phyloP scores from a whole-genome alignment of 2,113 vertebrate species.

The Sterna hirundo region DNA sequence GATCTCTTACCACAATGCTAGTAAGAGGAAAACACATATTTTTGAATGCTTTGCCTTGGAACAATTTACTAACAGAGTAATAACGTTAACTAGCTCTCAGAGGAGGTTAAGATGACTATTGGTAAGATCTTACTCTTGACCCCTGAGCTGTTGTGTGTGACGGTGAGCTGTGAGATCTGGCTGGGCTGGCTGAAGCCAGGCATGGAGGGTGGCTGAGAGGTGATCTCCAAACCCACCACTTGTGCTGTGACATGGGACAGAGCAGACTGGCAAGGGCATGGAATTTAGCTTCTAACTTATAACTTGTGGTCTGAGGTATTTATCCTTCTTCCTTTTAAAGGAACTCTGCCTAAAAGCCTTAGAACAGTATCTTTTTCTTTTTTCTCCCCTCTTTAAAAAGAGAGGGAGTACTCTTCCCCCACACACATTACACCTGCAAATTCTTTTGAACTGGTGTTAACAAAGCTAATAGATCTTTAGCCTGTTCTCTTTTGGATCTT shows the following conservation, averaged over 20 bases:
- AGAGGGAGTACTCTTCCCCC: fast-evolving
- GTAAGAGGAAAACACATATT: not conserved
- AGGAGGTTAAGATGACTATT: not conserved
- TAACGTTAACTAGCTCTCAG: not conserved
- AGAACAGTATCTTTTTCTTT: not conserved
- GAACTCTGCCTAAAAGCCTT: not conserved
- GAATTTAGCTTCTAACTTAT: not conserved
- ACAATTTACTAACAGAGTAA: not conserved
- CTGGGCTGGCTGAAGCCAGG: not conserved
- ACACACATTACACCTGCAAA: not conserved
- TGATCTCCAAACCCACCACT: not conserved
- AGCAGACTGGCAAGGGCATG: not conserved
- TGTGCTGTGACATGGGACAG: not conserved
- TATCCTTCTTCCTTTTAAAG: not conserved
- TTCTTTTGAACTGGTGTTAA: not conserved
- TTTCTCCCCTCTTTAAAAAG: not conserved
- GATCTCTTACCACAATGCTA: not conserved
- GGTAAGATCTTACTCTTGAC: not conserved
- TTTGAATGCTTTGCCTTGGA: not conserved
- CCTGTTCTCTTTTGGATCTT: not conserved
- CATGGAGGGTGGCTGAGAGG: not conserved
- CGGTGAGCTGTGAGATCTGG: not conserved
- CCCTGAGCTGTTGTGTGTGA: not conserved
- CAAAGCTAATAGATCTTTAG: not conserved
- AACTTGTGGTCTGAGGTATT: not conserved